phyloP scores from a whole-genome alignment of 2,797 vertebrate species.

The Tokudaia tokunoshimensis region DNA sequence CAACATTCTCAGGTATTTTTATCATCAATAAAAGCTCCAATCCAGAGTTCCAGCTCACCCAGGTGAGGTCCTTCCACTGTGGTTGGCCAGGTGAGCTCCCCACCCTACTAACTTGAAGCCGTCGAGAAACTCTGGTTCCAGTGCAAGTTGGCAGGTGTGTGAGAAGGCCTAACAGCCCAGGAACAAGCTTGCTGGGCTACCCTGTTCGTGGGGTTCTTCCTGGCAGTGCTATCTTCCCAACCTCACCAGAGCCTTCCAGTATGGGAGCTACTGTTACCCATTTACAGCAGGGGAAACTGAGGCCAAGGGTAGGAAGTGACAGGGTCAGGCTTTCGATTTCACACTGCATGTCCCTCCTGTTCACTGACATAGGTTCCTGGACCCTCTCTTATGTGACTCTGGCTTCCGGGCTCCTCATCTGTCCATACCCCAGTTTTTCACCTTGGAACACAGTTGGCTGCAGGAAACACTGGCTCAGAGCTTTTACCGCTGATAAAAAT shows the following conservation, averaged over 20 bases:
- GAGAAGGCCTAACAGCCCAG: background rate
- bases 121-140: background rate
- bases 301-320: background rate
- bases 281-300: background rate
- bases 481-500: background rate
- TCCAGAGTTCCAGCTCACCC: background rate
- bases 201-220: background rate
- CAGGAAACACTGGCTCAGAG: background rate
- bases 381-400: accelerated
- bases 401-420: accelerated
- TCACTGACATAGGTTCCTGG: background rate
- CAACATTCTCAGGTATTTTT: background rate
- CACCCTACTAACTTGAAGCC: too few relatives aligned
- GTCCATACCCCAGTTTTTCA: accelerated
- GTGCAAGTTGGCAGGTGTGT: background rate
- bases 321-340: background rate
- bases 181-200: background rate
- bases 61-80: background rate
- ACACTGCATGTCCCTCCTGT: background rate
- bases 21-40: background rate
- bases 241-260: background rate
- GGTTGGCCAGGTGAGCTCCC: background rate
- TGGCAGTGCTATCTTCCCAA: background rate
- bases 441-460: background rate
- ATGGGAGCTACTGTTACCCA: accelerated